These are phyloP conservation scores for Sylvilagus floridanus DNA, from an alignment of 2,797 vertebrate species.

Conservation along the genomic window DNA sequence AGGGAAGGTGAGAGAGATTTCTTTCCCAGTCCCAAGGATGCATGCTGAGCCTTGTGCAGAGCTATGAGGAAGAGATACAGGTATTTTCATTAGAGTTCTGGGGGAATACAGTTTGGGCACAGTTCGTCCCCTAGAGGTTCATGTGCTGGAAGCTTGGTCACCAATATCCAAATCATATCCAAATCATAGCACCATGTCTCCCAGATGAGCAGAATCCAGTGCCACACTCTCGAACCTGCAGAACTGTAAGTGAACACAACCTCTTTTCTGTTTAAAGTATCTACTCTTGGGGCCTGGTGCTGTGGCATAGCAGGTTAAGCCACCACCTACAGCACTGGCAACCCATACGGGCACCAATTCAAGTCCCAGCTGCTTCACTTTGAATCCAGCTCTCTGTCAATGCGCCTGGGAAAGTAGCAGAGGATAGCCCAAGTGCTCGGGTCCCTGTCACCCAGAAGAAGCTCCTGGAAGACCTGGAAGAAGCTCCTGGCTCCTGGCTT, in stretches of 20 bases:
- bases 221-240: neutral
- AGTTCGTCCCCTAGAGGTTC: neutral
- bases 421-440: too few species aligned
- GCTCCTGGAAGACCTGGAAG: too few species aligned
- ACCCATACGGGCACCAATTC: too few species aligned
- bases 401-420: too few species aligned
- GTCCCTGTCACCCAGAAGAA: too few species aligned
- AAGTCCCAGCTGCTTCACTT: too few species aligned
- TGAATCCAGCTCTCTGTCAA: too few species aligned
- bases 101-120: neutral
- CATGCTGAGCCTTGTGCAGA: neutral
- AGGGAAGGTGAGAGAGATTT: neutral
- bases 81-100: neutral
- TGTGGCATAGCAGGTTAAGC: too few species aligned
- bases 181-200: too few species aligned
- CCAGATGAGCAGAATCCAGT: neutral
- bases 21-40: fast-evolving
- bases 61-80: neutral
- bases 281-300: too few species aligned
- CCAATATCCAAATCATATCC: neutral
- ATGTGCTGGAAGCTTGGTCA: neutral
- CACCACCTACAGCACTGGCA: too few species aligned
- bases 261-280: neutral
- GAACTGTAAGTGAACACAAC: neutral
- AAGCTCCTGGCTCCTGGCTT: too few species aligned